These are phyloP conservation scores for Poeciliopsis paucimaculata DNA, from an alignment of 2,797 vertebrate genomes.

Conservation along the genomic window DNA sequence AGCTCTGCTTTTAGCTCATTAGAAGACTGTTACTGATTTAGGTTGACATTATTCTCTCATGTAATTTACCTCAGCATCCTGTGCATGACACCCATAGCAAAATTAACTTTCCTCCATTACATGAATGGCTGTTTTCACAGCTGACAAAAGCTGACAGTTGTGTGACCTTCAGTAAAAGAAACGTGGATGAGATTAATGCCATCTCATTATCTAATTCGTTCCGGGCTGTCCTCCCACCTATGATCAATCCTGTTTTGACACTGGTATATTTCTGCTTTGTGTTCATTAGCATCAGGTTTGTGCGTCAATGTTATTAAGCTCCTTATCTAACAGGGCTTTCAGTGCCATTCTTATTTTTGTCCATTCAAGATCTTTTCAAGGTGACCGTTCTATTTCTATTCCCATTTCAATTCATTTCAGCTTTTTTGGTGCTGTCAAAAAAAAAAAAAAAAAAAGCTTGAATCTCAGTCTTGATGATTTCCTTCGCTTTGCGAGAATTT, in stretches of 20 bases:
- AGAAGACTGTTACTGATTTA: conserved; percentile 37
- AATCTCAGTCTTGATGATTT: background rate
- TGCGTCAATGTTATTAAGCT: conserved; percentile 52
- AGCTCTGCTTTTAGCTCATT: conserved; percentile 15
- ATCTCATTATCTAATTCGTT: conserved; percentile 31
- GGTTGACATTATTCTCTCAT: conserved; percentile 21
- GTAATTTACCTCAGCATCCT: conserved; percentile 18
- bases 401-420: background rate
- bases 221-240: conserved; percentile 52
- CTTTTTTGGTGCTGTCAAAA: background rate
- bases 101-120: conserved; percentile 34
- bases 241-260: conserved; percentile 36
- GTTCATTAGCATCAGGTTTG: conserved; percentile 46
- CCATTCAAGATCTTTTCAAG: conserved; percentile 15
- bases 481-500: background rate
- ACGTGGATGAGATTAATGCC: conserved; percentile 36
- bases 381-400: conserved; percentile 6
- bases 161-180: conserved; percentile 21
- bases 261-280: conserved; percentile 55
- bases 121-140: conserved; percentile 25
- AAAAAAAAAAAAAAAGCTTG: background rate
- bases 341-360: conserved; percentile 18
- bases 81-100: conserved; percentile 27
- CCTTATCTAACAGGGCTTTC: conserved; percentile 21
- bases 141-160: conserved; percentile 44